Conservation (phyloP, 2,888 invertebrate genomes). For the Harpalus rufipes region DNA sequence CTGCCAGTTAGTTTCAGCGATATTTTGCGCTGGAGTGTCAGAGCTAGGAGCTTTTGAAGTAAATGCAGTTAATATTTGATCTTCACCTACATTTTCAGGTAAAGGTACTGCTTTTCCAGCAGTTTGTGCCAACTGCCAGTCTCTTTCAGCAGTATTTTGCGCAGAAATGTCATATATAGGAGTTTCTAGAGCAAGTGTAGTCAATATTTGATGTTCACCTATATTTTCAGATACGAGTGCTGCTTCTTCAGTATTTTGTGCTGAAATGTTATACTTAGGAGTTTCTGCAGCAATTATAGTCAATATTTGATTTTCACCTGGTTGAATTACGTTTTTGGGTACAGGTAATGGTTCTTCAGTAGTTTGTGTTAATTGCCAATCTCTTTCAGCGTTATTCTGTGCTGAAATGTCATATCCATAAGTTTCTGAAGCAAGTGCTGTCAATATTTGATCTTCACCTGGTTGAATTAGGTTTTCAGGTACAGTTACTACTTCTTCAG, state of each 20-base stretch:
- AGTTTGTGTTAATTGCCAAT: constrained; percentile 19
- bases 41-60: constrained; percentile 67
- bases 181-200: constrained; percentile 37
- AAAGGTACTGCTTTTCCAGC: not conserved
- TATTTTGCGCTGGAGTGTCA: constrained; percentile 68
- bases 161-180: constrained; percentile 43
- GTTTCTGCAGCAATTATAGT: constrained; percentile 59
- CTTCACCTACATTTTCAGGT: not conserved
- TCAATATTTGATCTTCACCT: constrained; percentile 49
- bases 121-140: constrained; percentile 38
- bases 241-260: constrained; percentile 69
- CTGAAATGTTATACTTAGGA: constrained; percentile 69
- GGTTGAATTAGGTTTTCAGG: constrained; percentile 11
- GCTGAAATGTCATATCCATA: constrained; percentile 68
- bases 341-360: not conserved
- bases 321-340: not conserved
- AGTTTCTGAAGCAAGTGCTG: constrained; percentile 61
- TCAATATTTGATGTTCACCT: not conserved
- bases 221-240: constrained; percentile 61
- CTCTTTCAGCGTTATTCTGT: constrained; percentile 59
- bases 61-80: constrained; percentile 52
- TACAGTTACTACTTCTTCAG: not conserved
- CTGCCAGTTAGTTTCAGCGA: not conserved
- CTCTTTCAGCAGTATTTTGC: constrained; percentile 37
- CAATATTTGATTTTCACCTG: constrained; percentile 50